Evolutionary conservation across 2,888 invertebrate genomes (phyloP), one percentile per base, ranked within the genome.

Genomic region (Exocentrus adspersus): DNA sequence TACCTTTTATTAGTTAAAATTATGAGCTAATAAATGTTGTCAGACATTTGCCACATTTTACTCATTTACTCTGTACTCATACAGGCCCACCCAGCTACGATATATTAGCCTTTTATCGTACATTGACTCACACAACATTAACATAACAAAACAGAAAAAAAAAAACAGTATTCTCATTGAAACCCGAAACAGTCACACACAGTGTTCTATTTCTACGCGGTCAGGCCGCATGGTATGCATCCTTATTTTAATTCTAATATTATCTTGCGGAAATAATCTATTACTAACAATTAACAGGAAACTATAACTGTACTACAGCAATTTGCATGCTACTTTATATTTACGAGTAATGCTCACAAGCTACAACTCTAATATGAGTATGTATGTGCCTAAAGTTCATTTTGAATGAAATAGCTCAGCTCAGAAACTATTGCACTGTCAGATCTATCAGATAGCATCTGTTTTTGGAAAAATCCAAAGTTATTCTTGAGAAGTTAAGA

Each of bases 231-330:
- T 48, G 24, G 12, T 14, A 48, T 10, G 24, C 48, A 17, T 30
- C 51, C 51, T 51, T 51, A 32, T 51, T 51, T 51, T 16, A 32
- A 51, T 30, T 51, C 51, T 51, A 37, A 32, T 32, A 51, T 48
- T 51, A 51, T 51, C 51, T 51, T 19, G 51, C 51, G 51, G 51
- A 51, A 51, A 51, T 32, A 24, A 51, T 51, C 51, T 51, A 51
- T 51, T 51, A 51, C 32, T 16, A 32, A 51, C 51, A 51, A 51
- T 51, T 51, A 51, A 51, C 51, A 51, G 51, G 51, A 51, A 51
- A 51, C 32, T 32, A 32, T n/a, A 12, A 14, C 14, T 12, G 37
- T 14, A 37, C 37, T 5, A 37, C 37, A n/a, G 37, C 12, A 37
- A 12, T 37, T 37, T 37, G 14, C 37, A n/a, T 37, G 14, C 14